Evolutionary conservation across 2,797 vertebrate species (phyloP), one percentile per base, ranked within the genome.

Genomic region (Enteromius thamalakanensis): DNA sequence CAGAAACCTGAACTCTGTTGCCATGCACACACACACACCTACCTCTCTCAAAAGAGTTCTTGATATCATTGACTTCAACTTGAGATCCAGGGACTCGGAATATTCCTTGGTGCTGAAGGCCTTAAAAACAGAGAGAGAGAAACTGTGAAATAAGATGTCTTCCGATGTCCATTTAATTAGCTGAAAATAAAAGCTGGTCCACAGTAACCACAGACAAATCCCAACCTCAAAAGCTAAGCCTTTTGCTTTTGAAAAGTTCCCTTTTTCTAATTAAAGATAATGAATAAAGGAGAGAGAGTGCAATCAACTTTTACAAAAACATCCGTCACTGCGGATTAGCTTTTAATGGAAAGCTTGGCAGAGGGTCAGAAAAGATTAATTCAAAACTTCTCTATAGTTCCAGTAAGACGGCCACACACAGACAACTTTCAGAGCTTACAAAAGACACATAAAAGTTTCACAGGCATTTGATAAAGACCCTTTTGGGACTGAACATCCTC

Each of bases 31-130:
- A 86, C 67, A 86, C 58, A 80, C 34, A 86, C 82, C 90, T 93
- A 99, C 98, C 98, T 98, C 98, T 96, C 91, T 99, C 98, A 91
- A 99, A 99, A 12, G 98, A 98, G 93, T 99, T 99, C 94, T 99
- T 99, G 92, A 99, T 99, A 91, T 99, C 98, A 86, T 99, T 99
- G 92, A 99, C 97, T 94, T 99, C 98, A 91, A 98, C 95, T 90
- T 99, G 98, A 83, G 98, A 99, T 87, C 98, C 98, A 85, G 98
- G 95, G 3, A 99, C 97, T 88, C 98, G 94, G 90, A 99, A 99
- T 93, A 99, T 98, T 85, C 98, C 98, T 89, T 99, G 98, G 92
- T 99, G 98, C 91, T 99, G 98, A 88, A 99, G 97, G 89, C 98
- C 98, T 99, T 88, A 17, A 88, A 53, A n/a, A 7, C n/a, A 60